Base-by-base conservation (phyloP, 1,140 invertebrate species). In the Carcinoscorpius rotundicauda region DNA sequence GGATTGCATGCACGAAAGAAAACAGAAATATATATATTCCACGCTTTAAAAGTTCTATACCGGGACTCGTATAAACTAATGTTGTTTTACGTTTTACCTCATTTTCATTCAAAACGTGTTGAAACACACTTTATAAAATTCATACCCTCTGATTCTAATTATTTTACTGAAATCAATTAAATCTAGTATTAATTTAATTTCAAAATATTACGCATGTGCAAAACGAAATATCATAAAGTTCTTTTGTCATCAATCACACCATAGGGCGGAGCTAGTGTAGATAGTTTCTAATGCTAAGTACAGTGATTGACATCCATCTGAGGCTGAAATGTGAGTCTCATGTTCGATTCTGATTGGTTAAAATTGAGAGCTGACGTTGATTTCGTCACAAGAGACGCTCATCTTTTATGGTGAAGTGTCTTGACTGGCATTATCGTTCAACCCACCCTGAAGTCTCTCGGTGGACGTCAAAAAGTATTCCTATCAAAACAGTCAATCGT, bases 351-450 rank as follows among this genome's bases (percentile, higher is more conserved):
- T 53, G 10, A 69, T 69, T 69, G 68, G 68, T 59, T 9, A 55
- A 49, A 57, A 52, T 58, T 51, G 52, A 53, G 49, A 10, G 55
- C 51, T 66, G 68, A 66, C 68, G 68, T 66, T 58, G 61, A 61
- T 62, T 63, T 64, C 68, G 68, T 69, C 68, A 66, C 57, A 63
- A 61, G 48, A 66, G 65, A 66, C 68, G 68, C 68, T 69, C 68
- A 69, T 69, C 68, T 69, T 69, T 69, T 69, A 69, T 69, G 68
- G 75, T 71, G 73, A 74, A 70, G 68, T 72, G 73, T 70, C 74
- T 74, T 75, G 73, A 75, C 71, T 74, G 72, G 72, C 73, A 75
- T 71, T 69, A 70, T 69, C 69, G 69, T 72, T 69, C 70, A 70
- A 70, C 74, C 73, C 70, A 73, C 73, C 67, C 71, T 65, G 64